Evolutionary conservation across 2,888 invertebrate species (phyloP).

Genomic region (Amphipoea lucens): DNA sequence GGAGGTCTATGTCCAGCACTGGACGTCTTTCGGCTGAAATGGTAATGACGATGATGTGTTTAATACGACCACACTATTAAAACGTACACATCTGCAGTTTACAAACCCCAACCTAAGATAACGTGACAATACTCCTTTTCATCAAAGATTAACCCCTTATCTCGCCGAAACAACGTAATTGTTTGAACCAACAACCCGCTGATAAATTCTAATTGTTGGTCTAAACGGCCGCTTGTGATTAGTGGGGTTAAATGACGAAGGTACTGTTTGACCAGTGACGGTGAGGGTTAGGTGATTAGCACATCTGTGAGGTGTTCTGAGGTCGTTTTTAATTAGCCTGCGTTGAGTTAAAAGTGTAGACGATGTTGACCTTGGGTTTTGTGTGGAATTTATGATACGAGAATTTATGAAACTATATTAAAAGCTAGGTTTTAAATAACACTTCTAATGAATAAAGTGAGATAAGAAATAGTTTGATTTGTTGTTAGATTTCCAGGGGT

Average conservation of each 20-base stretch:
- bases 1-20: no score
- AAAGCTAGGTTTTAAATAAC: background rate
- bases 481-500: background rate
- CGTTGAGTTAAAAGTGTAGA: background rate
- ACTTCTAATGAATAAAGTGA: background rate
- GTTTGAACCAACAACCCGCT: conserved; percentile 44
- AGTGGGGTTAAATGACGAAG: conserved; percentile 49
- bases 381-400: no score
- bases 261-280: conserved; percentile 47
- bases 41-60: background rate
- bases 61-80: background rate
- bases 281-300: conserved; percentile 37
- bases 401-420: background rate
- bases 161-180: conserved; percentile 50
- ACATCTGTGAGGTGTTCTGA: background rate
- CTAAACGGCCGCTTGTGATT: conserved; percentile 49
- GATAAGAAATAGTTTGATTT: background rate
- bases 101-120: conserved; percentile 4
- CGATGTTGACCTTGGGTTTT: background rate
- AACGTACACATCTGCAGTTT: background rate
- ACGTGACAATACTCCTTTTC: conserved; percentile 48
- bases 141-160: conserved; percentile 53
- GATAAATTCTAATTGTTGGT: conserved; percentile 56
- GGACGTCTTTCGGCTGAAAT: no score
- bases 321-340: conserved; percentile 31